Evolutionary conservation across 2,113 vertebrate genomes (phyloP), one percentile per base, ranked within the genome.

Genomic region (Sialia sialis): DNA sequence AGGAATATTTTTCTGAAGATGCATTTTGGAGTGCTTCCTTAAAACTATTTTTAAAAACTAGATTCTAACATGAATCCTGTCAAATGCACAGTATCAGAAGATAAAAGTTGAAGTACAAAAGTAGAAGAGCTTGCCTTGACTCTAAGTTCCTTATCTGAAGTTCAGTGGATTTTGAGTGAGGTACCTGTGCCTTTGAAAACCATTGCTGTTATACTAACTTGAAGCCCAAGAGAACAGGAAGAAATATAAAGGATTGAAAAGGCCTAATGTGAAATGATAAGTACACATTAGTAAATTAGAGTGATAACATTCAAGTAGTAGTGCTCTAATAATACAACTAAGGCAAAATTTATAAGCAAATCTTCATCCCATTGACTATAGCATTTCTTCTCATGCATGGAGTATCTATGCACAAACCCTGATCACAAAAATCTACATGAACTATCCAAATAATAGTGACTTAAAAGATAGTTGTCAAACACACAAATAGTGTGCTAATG

Each of bases 401-500:
- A 55, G 56, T 80, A 10, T 36, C 64, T 84, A 22, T 54, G 55
- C 49, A 68, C 16, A 86, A 64, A 12, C 21, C 3, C 3, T 21
- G 22, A n/a, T 46, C 39, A 55, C 7, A 7, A 32, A 41, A 22
- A 48, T 7, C 32, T 36, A 51, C 18, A 25, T 0, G 0, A 54
- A 30, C 26, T 67, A 44, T 48, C 10, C n/a, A 43, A 89, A 63
- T 4, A 59, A 22, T 12, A 70, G 21, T 51, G 21, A 26, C 26
- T 74, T 87, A 34, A 63, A 46, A 87, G 52, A 17, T 18, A 41
- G 23, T 43, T 55, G 21, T 88, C 11, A 88, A 93, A 64, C 15
- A 86, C 29, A 60, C 8, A 59, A 60, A 79, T 56, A 36, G 48
- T 10, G 3, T 30, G 18, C 44, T 60, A 39, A 36, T 26, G 6